Evolutionary conservation across 2,797 vertebrate genomes (phyloP).

Genomic region (Netta rufina): DNA sequence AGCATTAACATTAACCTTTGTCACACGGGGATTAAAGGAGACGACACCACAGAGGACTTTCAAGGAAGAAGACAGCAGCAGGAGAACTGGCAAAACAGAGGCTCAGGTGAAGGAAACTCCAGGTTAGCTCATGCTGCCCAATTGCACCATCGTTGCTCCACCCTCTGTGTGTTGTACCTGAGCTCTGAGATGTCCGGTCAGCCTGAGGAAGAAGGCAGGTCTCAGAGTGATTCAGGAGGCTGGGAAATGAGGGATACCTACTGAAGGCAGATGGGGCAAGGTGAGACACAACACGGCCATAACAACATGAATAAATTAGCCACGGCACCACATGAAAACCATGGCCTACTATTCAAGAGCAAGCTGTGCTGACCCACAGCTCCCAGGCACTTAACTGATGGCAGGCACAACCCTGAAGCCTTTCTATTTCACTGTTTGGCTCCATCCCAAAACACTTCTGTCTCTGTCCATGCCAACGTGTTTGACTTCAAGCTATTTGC

Average conservation of each 20-base stretch:
- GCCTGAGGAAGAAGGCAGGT: neutral
- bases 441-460: constrained; percentile 13
- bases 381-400: neutral
- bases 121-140: neutral
- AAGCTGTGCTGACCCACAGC: neutral
- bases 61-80: neutral
- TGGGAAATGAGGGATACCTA: neutral
- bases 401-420: neutral
- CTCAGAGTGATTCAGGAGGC: neutral
- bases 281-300: neutral
- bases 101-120: neutral
- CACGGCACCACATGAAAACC: neutral
- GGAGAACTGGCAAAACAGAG: neutral
- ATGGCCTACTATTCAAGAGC: neutral
- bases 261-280: neutral
- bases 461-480: constrained; percentile 12
- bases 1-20: constrained; percentile 60
- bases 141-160: neutral
- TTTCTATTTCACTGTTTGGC: constrained; percentile 35
- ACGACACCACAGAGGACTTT: neutral
- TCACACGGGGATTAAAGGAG: constrained; percentile 41
- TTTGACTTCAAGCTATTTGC: constrained; percentile 40
- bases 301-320: neutral
- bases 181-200: neutral
- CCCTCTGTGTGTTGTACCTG: neutral